Conservation (phyloP, 2,113 vertebrate species). For the Origma solitaria region DNA sequence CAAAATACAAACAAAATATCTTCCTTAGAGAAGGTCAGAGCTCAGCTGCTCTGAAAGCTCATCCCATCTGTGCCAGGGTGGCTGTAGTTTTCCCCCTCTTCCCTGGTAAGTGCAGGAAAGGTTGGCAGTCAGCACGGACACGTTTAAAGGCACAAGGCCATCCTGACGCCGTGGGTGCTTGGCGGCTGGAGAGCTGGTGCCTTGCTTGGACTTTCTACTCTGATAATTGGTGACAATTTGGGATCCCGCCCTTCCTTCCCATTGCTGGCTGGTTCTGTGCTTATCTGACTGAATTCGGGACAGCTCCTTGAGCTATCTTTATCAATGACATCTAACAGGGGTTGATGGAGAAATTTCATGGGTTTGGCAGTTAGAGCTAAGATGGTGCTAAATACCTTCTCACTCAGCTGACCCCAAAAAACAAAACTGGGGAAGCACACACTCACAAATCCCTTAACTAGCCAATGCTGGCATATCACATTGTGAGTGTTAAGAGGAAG, state of each 20-base stretch:
- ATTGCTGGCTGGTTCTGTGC: not conserved
- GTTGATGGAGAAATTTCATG: slow-evolving; percentile 29
- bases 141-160: not conserved
- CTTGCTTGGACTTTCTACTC: not conserved
- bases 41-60: not conserved
- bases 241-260: not conserved
- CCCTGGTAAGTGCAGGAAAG: not conserved
- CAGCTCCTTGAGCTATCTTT: not conserved
- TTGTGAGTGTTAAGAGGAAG: not conserved
- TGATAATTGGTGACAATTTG: not conserved
- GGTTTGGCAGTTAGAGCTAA: not conserved
- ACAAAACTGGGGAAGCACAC: slow-evolving; percentile 20
- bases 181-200: not conserved
- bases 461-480: not conserved
- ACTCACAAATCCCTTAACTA: slow-evolving; percentile 52
- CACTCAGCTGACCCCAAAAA: not conserved
- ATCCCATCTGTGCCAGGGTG: not conserved
- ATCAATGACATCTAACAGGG: slow-evolving; percentile 46
- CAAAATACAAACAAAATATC: not conserved
- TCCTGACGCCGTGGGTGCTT: not conserved
- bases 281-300: slow-evolving; percentile 13
- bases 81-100: not conserved
- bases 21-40: not conserved
- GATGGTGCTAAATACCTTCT: not conserved
- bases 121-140: not conserved